Percentiles rank a stretch among this genome's conserved stretches.
Evolutionary conservation across 2,113 vertebrate species (phyloP).

Genomic region (Ancistrus triradiatus): DNA sequence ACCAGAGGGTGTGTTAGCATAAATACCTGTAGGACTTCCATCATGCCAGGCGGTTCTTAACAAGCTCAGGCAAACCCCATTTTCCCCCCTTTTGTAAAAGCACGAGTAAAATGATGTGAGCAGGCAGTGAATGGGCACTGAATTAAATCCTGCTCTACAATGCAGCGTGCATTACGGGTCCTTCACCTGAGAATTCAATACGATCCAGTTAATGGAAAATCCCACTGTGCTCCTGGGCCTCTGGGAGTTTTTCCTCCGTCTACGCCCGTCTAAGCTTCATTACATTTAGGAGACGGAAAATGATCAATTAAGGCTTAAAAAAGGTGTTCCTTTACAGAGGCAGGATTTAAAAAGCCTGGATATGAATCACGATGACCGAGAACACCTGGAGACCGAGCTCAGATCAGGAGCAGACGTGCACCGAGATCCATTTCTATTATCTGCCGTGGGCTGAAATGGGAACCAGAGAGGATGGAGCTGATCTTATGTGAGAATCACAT

Average conservation of each 20-base stretch:
- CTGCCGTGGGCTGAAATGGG: not conserved
- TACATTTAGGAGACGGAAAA: constrained; percentile 33
- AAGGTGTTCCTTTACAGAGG: not conserved
- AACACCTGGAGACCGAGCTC: not conserved
- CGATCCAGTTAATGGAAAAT: constrained; percentile 33
- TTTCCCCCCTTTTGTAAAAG: not conserved
- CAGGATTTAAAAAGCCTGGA: constrained; percentile 1
- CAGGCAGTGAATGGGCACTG: not conserved
- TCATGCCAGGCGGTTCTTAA: constrained; percentile 7
- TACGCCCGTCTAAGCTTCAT: constrained; percentile 25
- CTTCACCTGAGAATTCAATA: constrained; percentile 36
- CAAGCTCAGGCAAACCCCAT: not conserved
- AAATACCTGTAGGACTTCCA: constrained; percentile 7
- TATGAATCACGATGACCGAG: not conserved
- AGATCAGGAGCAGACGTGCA: not conserved
- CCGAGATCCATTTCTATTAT: not conserved
- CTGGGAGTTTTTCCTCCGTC: not conserved
- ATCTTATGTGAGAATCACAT: no score
- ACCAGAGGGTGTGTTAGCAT: not conserved
- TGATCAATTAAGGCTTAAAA: constrained; percentile 10
- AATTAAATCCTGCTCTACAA: constrained; percentile 29
- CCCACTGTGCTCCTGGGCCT: constrained; percentile 12
- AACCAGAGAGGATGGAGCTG: no score
- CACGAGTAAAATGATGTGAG: constrained; percentile 17
- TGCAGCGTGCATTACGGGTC: constrained; percentile 6